These are phyloP conservation scores for Eurosta solidaginis DNA, from an alignment of 1,140 invertebrate species.

Conservation along the genomic window DNA sequence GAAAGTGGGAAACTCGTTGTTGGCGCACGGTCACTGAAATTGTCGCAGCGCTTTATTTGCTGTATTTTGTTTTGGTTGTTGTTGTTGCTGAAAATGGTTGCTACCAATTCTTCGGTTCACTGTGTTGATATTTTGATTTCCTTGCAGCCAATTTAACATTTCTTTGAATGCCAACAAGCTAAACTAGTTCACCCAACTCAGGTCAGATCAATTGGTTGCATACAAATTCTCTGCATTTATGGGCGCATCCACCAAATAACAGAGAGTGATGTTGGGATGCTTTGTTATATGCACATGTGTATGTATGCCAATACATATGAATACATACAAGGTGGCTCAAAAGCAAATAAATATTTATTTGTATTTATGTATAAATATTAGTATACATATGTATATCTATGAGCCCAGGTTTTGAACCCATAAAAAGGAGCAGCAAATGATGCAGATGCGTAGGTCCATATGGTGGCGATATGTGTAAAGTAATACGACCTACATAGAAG, in stretches of 20 bases:
- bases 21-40: neutral
- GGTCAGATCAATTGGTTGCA: neutral
- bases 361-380: no score
- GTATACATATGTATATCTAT: no score
- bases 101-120: neutral
- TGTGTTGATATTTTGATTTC: neutral
- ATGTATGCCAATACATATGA: neutral
- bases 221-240: constrained; percentile 1
- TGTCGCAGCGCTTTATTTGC: neutral
- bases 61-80: neutral
- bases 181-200: constrained; percentile 14
- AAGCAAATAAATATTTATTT: no score
- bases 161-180: neutral
- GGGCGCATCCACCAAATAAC: constrained; percentile 20
- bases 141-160: constrained; percentile 1
- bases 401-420: no score
- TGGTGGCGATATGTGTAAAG: no score
- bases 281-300: neutral
- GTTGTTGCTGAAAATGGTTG: neutral
- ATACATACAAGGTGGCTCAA: no score
- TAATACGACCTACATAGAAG: no score
- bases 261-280: neutral
- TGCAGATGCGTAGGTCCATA: no score
- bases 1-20: constrained; percentile 20
- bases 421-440: no score